Base-by-base conservation (phyloP, 1,140 invertebrate genomes). In the Rhagoletis zephyria region DNA sequence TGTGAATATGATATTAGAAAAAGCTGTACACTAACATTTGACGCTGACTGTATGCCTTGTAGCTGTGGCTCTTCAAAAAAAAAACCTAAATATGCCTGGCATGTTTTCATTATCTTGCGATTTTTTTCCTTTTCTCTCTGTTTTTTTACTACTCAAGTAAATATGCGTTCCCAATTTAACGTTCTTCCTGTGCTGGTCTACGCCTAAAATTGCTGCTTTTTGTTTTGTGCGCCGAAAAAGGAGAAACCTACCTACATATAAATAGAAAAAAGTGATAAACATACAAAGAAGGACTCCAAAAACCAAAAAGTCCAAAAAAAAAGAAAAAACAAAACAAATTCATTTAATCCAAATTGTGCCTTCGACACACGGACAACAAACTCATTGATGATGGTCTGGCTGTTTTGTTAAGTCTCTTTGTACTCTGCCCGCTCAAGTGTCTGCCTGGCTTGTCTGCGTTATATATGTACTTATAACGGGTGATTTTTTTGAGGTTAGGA, bases 311-410 rank as follows among this genome's bases (percentile, higher is more conserved):
- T n/a, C 48, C n/a, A 81, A 19, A 81, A 19, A 67, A 67, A 67
- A 67, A 67, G 4, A 30, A 67, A 67, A 4, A 19, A 67, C n/a
- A 12, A 77, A 77, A 81, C 74, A 56, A 56, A 81, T 56, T 9
- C 74, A 59, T 81, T 59, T 81, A 81, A 81, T 81, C 74, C 74
- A 81, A 56, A 81, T 74, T 74, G 45, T 74, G 74, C 10, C 19
- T n/a, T 6, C n/a, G 42, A 40, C 45, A 74, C 67, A 74, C 14
- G 45, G 12, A 81, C 74, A 81, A 81, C 14, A 56, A 81, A 56
- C 74, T 19, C 45, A 74, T 12, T n/a, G 9, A 19, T 42, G 42
- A 56, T 10, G 12, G 74, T 56, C 48, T n/a, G 16, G 7, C 48
- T 30, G 14, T 81, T 30, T 81, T 81, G 48, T 81, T 30, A 16